These are phyloP conservation scores for Leptinotarsa rubiginosa DNA, from an alignment of 2,888 invertebrate genomes.

Conservation along the genomic window DNA sequence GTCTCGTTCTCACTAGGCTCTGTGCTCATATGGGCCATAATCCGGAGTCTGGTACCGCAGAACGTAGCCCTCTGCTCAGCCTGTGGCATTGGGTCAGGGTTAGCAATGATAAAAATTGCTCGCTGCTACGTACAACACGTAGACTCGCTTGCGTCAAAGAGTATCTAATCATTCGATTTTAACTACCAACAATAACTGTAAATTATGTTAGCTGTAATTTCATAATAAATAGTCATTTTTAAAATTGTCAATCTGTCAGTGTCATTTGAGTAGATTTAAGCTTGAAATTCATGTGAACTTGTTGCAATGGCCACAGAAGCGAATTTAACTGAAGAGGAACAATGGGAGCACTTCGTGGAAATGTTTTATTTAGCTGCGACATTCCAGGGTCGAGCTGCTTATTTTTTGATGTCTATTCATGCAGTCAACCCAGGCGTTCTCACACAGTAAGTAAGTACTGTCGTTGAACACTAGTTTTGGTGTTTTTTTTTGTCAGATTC, in stretches of 20 bases:
- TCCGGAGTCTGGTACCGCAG: conserved; percentile 82
- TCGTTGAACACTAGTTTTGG: background rate
- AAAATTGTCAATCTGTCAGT: conserved; percentile 25
- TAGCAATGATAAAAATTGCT: conserved; percentile 70
- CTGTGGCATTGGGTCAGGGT: conserved; percentile 78
- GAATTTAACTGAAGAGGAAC: conserved; percentile 33
- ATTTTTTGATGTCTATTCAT: conserved; percentile 62
- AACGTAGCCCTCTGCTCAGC: conserved; percentile 75
- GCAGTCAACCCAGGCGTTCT: conserved; percentile 58
- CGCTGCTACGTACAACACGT: conserved; percentile 61
- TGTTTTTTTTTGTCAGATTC: background rate
- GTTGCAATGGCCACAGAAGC: conserved; percentile 15
- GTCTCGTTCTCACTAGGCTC: conserved; percentile 90
- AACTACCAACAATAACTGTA: conserved; percentile 2
- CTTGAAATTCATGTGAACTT: too few species aligned
- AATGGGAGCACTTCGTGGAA: conserved; percentile 39
- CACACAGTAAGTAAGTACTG: conserved; percentile 49
- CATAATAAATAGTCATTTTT: conserved; percentile 18
- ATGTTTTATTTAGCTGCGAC: conserved; percentile 53
- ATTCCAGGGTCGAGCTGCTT: conserved; percentile 61
- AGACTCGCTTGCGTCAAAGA: conserved; percentile 56
- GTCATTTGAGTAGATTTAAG: conserved; percentile 4
- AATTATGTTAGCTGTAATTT: conserved; percentile 21
- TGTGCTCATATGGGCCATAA: conserved; percentile 88
- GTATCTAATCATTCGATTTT: conserved; percentile 7